phyloP scores from a whole-genome alignment of 2,113 vertebrate genomes.

The Heteronetta atricapilla region DNA sequence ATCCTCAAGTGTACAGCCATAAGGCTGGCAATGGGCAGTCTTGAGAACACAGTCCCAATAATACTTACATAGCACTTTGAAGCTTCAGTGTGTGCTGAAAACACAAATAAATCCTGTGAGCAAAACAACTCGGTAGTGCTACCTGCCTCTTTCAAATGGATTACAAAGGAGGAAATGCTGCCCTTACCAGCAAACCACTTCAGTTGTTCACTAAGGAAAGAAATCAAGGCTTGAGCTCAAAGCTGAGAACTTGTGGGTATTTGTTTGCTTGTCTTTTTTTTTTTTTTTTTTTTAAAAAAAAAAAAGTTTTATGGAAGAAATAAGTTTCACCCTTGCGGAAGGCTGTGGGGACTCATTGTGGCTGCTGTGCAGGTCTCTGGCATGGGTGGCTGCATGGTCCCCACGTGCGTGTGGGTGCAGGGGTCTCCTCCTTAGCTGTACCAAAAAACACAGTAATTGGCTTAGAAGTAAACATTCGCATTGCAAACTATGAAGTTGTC shows the following conservation, averaged over 20 bases:
- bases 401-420: rapidly evolving
- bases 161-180: rapidly evolving
- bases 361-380: neutral
- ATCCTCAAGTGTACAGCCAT: neutral
- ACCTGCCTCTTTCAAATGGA: neutral
- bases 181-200: rapidly evolving
- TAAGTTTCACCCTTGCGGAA: neutral
- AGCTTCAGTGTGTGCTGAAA: neutral
- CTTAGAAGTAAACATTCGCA: neutral
- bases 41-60: neutral
- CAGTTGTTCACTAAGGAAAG: neutral
- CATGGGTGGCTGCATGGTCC: neutral
- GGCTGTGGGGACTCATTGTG: rapidly evolving
- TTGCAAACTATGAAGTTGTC: neutral
- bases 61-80: neutral
- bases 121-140: neutral
- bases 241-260: neutral
- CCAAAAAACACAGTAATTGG: neutral
- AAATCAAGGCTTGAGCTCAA: neutral
- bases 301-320: neutral
- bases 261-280: too few species aligned
- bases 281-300: neutral
- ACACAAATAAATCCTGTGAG: neutral
- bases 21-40: neutral
- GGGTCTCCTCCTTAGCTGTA: neutral